Evolutionary conservation across 1,140 invertebrate species (phyloP).

Genomic region (Drosophila nigrodunni): DNA sequence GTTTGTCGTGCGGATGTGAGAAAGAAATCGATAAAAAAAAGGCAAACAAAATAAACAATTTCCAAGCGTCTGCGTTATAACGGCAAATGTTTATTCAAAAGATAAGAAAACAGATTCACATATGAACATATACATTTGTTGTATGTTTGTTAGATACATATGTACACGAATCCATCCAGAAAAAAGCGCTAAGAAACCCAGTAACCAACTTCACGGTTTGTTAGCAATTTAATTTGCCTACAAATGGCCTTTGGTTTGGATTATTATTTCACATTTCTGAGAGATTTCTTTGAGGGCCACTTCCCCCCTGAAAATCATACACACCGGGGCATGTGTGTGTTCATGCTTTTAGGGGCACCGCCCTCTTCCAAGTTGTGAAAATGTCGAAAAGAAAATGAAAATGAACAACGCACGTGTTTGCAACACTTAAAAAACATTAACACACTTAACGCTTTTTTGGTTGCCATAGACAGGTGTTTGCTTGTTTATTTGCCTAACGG

Average conservation of each 20-base stretch:
- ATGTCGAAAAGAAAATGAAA: constrained; percentile 46
- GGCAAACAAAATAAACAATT: constrained; percentile 46
- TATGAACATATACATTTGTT: background rate
- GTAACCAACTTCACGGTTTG: constrained; percentile 80
- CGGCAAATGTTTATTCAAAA: constrained; percentile 35
- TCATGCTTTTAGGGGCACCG: constrained; percentile 33
- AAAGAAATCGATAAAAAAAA: constrained; percentile 59
- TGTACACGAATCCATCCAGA: constrained; percentile 5
- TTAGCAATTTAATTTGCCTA: constrained; percentile 79
- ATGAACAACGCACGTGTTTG: constrained; percentile 48
- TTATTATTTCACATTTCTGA: constrained; percentile 28
- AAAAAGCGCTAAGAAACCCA: constrained; percentile 45
- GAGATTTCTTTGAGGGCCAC: constrained; percentile 34
- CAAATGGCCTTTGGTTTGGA: constrained; percentile 61
- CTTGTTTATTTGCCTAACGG: constrained; percentile 2
- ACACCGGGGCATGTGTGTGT: background rate
- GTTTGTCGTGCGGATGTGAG: constrained; percentile 38
- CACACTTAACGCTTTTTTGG: constrained; percentile 49
- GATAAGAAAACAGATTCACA: constrained; percentile 28
- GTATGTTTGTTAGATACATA: background rate
- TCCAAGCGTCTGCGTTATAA: constrained; percentile 34
- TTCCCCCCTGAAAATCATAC: background rate
- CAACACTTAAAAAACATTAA: constrained; percentile 46
- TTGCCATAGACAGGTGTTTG: background rate
- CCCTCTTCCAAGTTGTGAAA: constrained; percentile 29